These are phyloP conservation scores for Zaprionus obscuricornis DNA, from an alignment of 2,888 invertebrate genomes.

Conservation along the genomic window DNA sequence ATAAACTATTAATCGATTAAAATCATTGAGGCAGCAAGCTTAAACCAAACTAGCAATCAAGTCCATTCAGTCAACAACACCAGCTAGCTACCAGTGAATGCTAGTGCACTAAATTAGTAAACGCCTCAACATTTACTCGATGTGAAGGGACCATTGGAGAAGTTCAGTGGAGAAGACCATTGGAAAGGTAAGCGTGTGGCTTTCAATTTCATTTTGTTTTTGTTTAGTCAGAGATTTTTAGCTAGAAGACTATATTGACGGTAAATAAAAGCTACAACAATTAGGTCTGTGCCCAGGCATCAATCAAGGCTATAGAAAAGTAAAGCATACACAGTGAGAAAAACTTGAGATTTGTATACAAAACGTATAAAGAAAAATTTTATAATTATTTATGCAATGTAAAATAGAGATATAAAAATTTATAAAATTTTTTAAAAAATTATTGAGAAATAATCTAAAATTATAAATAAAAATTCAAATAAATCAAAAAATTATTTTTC, in stretches of 20 bases:
- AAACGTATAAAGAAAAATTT: constrained; percentile 1
- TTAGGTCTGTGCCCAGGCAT: constrained; percentile 43
- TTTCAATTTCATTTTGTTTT: constrained; percentile 66
- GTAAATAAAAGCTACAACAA: constrained; percentile 52
- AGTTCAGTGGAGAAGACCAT: constrained; percentile 6
- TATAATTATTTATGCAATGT: too few species aligned
- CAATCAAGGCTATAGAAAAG: constrained; percentile 48
- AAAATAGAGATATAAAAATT: too few species aligned
- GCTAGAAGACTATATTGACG: constrained; percentile 7
- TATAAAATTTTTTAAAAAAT: too few species aligned
- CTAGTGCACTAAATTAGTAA: constrained; percentile 61
- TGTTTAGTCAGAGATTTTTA: constrained; percentile 12
- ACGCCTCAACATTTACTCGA: constrained; percentile 67
- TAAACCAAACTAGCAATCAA: constrained; percentile 64
- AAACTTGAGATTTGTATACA: not conserved
- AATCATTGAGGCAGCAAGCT: constrained; percentile 58
- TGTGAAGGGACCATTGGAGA: too few species aligned
- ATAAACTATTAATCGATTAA: constrained; percentile 79
- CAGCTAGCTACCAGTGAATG: constrained; percentile 8
- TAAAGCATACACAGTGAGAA: constrained; percentile 25
- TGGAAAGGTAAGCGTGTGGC: constrained; percentile 31
- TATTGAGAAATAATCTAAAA: too few species aligned
- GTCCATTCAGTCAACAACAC: constrained; percentile 32
- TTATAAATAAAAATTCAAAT: too few species aligned
- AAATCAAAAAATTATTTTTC: too few species aligned